Evolutionary conservation across 2,888 invertebrate genomes (phyloP).

Genomic region (Parapristionchus giblindavisi): DNA sequence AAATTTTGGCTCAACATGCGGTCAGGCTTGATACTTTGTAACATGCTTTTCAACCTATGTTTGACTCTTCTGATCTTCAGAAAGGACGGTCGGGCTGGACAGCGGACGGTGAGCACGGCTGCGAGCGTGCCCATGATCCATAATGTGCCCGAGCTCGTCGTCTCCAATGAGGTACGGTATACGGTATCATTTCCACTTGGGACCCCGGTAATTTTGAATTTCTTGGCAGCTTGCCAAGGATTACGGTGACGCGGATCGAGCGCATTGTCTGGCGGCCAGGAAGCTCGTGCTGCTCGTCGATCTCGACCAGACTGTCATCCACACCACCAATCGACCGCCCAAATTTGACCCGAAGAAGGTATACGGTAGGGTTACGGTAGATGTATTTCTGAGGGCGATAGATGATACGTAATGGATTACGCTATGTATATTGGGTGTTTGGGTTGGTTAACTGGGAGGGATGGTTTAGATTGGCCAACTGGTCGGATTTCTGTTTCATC

Average conservation of each 20-base stretch:
- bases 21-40: too few species aligned
- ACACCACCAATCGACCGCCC: constrained; percentile 96
- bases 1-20: not conserved
- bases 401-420: too few species aligned
- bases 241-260: constrained; percentile 89
- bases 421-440: too few species aligned
- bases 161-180: constrained; percentile 80
- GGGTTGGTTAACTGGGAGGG: too few species aligned
- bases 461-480: too few species aligned
- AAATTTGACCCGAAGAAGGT: constrained; percentile 36
- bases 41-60: too few species aligned
- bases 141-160: constrained; percentile 93
- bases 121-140: constrained; percentile 98
- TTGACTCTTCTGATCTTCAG: constrained; percentile 43
- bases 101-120: constrained; percentile 67
- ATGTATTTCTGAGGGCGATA: too few species aligned
- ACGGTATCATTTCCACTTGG: too few species aligned
- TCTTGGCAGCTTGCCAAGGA: constrained; percentile 86
- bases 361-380: too few species aligned
- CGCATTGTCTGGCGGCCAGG: constrained; percentile 82
- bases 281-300: constrained; percentile 95
- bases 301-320: constrained; percentile 97
- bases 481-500: too few species aligned
- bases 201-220: too few species aligned
- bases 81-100: constrained; percentile 69